phyloP scores from a whole-genome alignment of 2,888 invertebrate genomes.

The Oscheius sp. region DNA sequence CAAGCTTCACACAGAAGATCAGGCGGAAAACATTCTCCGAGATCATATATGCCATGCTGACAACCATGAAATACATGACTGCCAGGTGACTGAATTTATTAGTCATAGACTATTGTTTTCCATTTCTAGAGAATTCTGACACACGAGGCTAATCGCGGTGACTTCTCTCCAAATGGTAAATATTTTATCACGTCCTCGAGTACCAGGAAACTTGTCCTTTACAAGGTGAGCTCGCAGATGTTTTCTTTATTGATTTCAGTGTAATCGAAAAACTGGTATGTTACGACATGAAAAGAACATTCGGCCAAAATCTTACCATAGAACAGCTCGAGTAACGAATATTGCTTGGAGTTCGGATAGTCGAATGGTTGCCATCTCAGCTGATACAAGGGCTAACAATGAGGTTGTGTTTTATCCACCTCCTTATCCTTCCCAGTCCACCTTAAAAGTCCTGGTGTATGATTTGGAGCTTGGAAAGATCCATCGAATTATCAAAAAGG shows the following conservation, averaged over 20 bases:
- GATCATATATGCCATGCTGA: conserved; percentile 24
- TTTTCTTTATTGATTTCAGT: conserved; percentile 16
- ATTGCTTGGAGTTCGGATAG: conserved; percentile 57
- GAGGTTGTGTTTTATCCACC: background rate
- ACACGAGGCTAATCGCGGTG: conserved; percentile 50
- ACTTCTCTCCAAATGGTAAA: conserved; percentile 60
- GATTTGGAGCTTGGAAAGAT: conserved; percentile 21
- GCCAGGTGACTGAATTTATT: conserved; percentile 20
- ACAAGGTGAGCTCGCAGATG: conserved; percentile 33
- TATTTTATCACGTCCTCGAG: conserved; percentile 56
- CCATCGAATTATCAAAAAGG: conserved; percentile 30
- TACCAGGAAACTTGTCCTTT: conserved; percentile 49
- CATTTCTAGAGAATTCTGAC: background rate
- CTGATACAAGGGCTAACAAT: conserved; percentile 11
- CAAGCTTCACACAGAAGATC: background rate
- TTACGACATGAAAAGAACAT: conserved; percentile 3
- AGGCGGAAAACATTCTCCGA: conserved; percentile 13
- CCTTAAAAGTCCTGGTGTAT: conserved; percentile 25
- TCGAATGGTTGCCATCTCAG: conserved; percentile 49
- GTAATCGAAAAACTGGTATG: conserved; percentile 5
- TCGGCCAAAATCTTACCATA: background rate
- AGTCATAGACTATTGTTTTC: background rate
- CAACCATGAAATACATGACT: conserved; percentile 13
- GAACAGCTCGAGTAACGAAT: conserved; percentile 26
- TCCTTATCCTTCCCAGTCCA: conserved; percentile 27